Evolutionary conservation across 92 coral and sea anemone genomes (phyloP), one percentile per base, ranked within the genome.

Genomic region (Epizoanthus fatuus): DNA sequence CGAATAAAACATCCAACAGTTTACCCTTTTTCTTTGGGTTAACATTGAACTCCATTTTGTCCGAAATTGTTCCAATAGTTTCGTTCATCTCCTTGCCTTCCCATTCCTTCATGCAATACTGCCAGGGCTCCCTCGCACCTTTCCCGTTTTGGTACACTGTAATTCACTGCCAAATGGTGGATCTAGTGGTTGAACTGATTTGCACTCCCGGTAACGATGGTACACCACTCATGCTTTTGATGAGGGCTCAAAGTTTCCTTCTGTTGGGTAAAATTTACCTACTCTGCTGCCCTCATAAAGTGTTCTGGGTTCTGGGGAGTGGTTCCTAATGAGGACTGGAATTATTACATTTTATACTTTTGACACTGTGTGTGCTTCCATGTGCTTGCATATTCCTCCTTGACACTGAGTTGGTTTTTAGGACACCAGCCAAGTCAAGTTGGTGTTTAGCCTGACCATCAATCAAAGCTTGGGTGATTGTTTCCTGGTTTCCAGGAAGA

Each of bases 401-500:
- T 29, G 40, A 67, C 72, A 8, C 72, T 37, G 3, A 19, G 16
- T 51, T 67, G 19, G 52, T 20, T 38, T 67, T 17, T 17, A 67
- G 51, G 22, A 67, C 47, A 37, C 72, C 72, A 5, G 37, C 52
- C 9, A 67, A 51, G 11, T 13, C 19, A 29, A 2, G 35, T 29
- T 29, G 35, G 35, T 29, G 35, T 29, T 1, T 29, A 29, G 35
- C 35, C 35, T 29, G 35, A 29, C 35, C 35, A 29, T 29, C 35
- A 29, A 29, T 29, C 35, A 0, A 29, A 29, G 35, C 35, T 29
- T 29, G 2, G 35, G 1, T 29, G 35, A 29, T 29, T 29, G 35
- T 29, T 29, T 29, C 35, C 35, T 67, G 72, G 72, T 67, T 67
- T 35, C 49, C 72, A 4, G 52, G 72, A 53, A 67, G 22, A 40